phyloP scores from a whole-genome alignment of 2,797 vertebrate species.

The Acrocephalus scirpaceus region DNA sequence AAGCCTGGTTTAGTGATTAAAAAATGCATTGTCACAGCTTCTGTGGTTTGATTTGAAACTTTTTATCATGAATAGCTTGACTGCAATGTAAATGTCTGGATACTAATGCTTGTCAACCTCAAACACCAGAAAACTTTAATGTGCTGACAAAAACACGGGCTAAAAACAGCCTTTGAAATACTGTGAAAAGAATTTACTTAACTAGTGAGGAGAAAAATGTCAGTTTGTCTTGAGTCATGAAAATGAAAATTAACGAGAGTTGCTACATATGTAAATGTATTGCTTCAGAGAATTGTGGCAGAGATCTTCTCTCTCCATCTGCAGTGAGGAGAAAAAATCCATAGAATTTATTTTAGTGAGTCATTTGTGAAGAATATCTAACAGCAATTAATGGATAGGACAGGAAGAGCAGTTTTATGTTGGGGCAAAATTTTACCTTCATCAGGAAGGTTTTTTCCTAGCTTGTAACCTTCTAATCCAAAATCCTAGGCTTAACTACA shows the following conservation, averaged over 20 bases:
- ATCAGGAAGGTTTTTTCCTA: not conserved
- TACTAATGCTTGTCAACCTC: conserved; percentile 14
- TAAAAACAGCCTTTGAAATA: conserved; percentile 29
- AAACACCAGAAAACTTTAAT: conserved; percentile 20
- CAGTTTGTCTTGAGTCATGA: conserved; percentile 19
- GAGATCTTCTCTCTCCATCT: not conserved
- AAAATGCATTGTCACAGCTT: not conserved
- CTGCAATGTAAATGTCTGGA: not conserved
- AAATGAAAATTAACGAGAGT: conserved; percentile 48
- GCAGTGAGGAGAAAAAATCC: not conserved
- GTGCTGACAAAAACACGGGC: conserved; percentile 2
- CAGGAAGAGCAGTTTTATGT: not conserved
- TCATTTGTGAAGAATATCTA: not conserved
- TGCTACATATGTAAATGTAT: conserved; percentile 28
- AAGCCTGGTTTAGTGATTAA: not conserved
- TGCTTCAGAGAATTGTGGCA: conserved; percentile 25
- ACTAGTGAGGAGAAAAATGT: conserved; percentile 2
- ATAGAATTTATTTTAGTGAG: not conserved
- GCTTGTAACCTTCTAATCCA: not conserved
- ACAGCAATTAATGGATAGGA: not conserved
- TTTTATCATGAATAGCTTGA: not conserved
- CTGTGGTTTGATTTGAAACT: not conserved
- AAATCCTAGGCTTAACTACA: not conserved
- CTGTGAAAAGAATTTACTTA: conserved; percentile 5
- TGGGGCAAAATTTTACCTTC: not conserved